Conservation (phyloP, 2,113 vertebrate species). For the Ascaphus truei region DNA sequence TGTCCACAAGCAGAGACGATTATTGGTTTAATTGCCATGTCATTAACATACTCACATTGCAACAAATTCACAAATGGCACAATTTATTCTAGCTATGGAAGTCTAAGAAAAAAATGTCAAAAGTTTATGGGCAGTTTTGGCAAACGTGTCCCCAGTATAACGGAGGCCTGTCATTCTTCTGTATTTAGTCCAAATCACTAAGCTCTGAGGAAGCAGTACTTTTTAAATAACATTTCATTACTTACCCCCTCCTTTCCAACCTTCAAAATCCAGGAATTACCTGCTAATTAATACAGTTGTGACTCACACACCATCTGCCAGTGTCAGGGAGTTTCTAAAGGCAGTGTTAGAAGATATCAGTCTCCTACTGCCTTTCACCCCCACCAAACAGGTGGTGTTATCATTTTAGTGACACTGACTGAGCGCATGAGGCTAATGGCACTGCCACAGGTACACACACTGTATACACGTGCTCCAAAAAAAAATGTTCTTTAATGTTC, state of each 20-base stretch:
- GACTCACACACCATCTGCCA: conserved; percentile 54
- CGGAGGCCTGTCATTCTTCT: neutral
- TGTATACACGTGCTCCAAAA: too few relatives aligned
- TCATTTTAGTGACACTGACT: conserved; percentile 36
- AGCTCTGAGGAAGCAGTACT: neutral
- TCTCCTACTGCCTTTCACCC: conserved; percentile 7
- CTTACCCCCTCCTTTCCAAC: conserved; percentile 2
- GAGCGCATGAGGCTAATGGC: conserved; percentile 7
- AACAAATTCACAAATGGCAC: too few relatives aligned
- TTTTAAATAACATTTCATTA: neutral
- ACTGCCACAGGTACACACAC: neutral
- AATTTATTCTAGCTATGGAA: too few relatives aligned
- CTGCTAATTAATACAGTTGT: conserved; percentile 52
- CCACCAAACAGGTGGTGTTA: conserved; percentile 36
- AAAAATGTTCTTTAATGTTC: too few relatives aligned
- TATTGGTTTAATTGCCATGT: too few relatives aligned
- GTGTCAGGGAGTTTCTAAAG: conserved; percentile 40
- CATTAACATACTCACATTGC: too few relatives aligned
- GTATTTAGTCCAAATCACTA: conserved; percentile 5
- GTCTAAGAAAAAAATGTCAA: too few relatives aligned
- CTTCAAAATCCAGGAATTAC: conserved; percentile 48
- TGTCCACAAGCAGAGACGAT: too few relatives aligned
- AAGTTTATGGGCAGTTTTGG: neutral
- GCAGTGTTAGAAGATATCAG: conserved; percentile 27
- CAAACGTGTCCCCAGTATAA: neutral